These are phyloP conservation scores for Plagiodera versicolora DNA, from an alignment of 2,888 invertebrate species.

Conservation along the genomic window DNA sequence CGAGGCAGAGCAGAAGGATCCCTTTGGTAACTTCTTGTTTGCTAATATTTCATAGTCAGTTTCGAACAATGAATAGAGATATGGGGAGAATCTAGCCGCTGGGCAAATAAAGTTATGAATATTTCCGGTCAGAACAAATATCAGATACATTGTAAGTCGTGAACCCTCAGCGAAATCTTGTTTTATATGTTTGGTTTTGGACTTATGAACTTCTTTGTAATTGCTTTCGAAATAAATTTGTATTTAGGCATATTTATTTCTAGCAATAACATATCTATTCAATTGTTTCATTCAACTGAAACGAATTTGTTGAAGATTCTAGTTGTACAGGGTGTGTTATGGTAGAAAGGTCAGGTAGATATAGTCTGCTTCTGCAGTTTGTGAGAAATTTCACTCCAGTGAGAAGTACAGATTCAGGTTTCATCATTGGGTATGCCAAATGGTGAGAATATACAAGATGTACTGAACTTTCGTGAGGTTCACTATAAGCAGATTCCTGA, in stretches of 20 bases:
- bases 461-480: too few species aligned
- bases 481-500: too few species aligned
- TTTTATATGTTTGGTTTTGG: constrained; percentile 38
- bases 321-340: too few species aligned
- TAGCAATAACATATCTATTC: background rate
- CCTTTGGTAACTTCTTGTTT: constrained; percentile 19
- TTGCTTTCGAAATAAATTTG: constrained; percentile 13
- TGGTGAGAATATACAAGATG: too few species aligned
- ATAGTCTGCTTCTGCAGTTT: too few species aligned
- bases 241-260: constrained; percentile 8
- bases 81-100: constrained; percentile 13
- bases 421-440: too few species aligned
- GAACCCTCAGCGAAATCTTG: constrained; percentile 33
- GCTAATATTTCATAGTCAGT: constrained; percentile 24
- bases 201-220: constrained; percentile 15
- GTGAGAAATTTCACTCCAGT: too few species aligned
- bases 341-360: too few species aligned
- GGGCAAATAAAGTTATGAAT: constrained; percentile 13
- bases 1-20: constrained; percentile 15
- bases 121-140: constrained; percentile 17
- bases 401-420: too few species aligned
- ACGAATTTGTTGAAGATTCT: too few species aligned
- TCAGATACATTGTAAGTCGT: constrained; percentile 18
- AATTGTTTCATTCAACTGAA: too few species aligned
- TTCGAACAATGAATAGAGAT: constrained; percentile 16